phyloP scores from a whole-genome alignment of 2,888 invertebrate species.

The Eulithis prunata region DNA sequence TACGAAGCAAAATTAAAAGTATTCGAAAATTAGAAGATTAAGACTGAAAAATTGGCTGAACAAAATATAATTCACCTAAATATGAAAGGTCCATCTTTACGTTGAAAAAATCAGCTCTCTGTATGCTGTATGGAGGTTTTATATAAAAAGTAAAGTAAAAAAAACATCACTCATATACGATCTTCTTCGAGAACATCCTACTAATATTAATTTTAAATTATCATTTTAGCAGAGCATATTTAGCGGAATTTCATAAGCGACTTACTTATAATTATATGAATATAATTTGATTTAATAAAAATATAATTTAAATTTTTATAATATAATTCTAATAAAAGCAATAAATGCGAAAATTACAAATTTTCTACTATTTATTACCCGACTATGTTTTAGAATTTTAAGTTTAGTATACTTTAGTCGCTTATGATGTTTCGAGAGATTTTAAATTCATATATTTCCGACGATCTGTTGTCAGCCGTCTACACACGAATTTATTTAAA shows the following conservation, averaged over 20 bases:
- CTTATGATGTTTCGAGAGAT: slow-evolving; percentile 15
- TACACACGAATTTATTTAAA: slow-evolving; percentile 43
- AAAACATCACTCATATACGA: slow-evolving; percentile 14
- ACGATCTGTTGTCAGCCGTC: slow-evolving; percentile 40
- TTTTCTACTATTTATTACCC: neutral
- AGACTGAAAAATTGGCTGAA: slow-evolving; percentile 80
- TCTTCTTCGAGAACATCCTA: neutral
- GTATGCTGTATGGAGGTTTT: slow-evolving; percentile 26
- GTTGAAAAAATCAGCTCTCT: slow-evolving; percentile 25
- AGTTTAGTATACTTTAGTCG: neutral
- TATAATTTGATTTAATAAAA: neutral
- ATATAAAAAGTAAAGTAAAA: slow-evolving; percentile 36
- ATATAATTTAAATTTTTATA: neutral
- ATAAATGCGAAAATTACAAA: neutral
- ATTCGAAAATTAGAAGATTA: slow-evolving; percentile 76
- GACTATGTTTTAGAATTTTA: neutral
- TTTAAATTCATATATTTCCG: slow-evolving; percentile 27
- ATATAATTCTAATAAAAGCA: neutral
- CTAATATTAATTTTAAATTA: neutral
- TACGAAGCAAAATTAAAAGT: slow-evolving; percentile 44
- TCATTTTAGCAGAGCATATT: neutral
- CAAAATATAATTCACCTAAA: slow-evolving; percentile 54
- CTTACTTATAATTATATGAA: neutral
- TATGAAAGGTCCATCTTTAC: slow-evolving; percentile 32
- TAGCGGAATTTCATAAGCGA: slow-evolving; percentile 11